Evolutionary conservation across 2,113 vertebrate species (phyloP).

Genomic region (Ctenomys sociabilis): DNA sequence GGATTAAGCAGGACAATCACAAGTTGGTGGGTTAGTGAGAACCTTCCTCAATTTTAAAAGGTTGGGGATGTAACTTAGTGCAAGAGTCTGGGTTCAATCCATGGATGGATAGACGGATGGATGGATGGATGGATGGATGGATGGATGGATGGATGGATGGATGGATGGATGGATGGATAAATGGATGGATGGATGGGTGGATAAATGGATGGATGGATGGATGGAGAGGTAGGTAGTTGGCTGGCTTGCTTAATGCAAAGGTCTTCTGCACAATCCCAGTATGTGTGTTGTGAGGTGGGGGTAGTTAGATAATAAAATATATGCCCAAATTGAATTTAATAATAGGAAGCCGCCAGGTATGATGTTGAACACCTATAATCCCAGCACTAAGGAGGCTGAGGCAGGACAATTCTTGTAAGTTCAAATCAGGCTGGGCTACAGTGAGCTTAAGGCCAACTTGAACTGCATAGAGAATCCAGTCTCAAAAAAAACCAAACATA

Average conservation of each 20-base stretch:
- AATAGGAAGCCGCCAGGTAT: not conserved
- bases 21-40: too few relatives aligned
- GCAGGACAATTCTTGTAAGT: too few relatives aligned
- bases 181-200: not conserved
- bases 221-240: not conserved
- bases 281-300: not conserved
- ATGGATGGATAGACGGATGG: not conserved
- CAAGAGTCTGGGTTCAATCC: not conserved
- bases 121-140: not conserved
- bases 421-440: too few relatives aligned
- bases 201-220: not conserved
- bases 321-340: not conserved
- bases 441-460: too few relatives aligned
- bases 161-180: not conserved
- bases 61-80: not conserved
- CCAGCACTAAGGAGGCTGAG: too few relatives aligned
- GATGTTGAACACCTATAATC: too few relatives aligned
- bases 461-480: too few relatives aligned
- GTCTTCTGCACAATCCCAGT: not conserved
- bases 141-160: not conserved
- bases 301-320: not conserved
- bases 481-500: too few relatives aligned
- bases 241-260: not conserved
- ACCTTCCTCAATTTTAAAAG: not conserved
- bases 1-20: too few relatives aligned